Evolutionary conservation across 2,113 vertebrate genomes (phyloP), one percentile per base, ranked within the genome.

Genomic region (Hoplias malabaricus): DNA sequence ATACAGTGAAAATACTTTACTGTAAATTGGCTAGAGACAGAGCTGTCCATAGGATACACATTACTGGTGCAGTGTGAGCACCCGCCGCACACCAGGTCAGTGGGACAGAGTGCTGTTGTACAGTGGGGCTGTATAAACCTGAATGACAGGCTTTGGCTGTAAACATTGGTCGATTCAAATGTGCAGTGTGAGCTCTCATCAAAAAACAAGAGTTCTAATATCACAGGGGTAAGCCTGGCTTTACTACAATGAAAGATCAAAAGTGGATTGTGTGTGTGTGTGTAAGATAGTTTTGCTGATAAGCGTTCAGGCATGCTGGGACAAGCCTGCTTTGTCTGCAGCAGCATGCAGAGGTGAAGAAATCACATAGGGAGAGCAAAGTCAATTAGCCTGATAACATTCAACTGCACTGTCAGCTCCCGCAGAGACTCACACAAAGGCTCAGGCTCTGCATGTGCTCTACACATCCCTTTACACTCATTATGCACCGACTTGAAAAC

Each of bases 321-420:
- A 87, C 93, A 89, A 48, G 91, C 38, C 38, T 67, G 23, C 31
- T 57, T 53, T 54, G 21, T 36, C 38, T 65, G 50, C 40, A n/a
- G 38, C 13, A 79, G 73, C 77, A 48, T 12, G 67, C 76, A 75
- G 61, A 80, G 63, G n/a, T 81, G 75, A 80, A 70, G 73, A 38
- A 10, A 31, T 29, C 54, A 50, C 74, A 79, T 72, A 54, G 5
- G 23, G 84, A 83, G 78, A 66, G 40, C 38, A 48, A 73, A 50
- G 57, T 79, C 77, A 87, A 87, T 83, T 78, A 72, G 73, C 36
- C 72, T 80, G 77, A 85, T 75, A 62, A 82, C 76, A 73, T 73
- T 87, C 84, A 90, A 87, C 13, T 43, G 84, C 87, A 29, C 31
- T 8, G 83, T 88, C 88, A 92, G 90, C 88, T 83, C 82, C 76